Base-by-base conservation (phyloP, 2,113 vertebrate genomes). In the Ptilorrhoa leucosticta region DNA sequence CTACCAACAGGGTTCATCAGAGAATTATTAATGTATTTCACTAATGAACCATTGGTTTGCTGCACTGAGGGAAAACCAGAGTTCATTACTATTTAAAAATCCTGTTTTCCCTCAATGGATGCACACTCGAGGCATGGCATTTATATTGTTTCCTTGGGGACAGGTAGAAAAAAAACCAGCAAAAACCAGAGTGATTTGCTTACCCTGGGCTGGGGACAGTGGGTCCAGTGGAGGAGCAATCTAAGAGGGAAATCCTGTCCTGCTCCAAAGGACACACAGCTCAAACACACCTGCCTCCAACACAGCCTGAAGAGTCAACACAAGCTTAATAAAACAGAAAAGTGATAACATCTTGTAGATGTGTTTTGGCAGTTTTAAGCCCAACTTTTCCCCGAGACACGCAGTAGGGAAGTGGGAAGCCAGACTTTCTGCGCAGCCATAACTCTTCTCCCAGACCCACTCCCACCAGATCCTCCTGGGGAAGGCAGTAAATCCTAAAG, bases 21-120 rank as follows among this genome's bases (percentile, higher is more conserved):
- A 77, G 35, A 87, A 95, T 94, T 92, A 90, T 77, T 88, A 94
- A 94, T 35, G 33, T 19, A 42, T 82, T 87, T 64, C 50, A 21
- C 68, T 88, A 72, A 88, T 79, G 79, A 97, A 83, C 87, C 66
- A 30, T n/a, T 75, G 44, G 68, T 39, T 94, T 73, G 64, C 47
- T 83, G 83, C 82, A 58, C 65, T 51, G 30, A 80, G 70, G 87
- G 63, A 80, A 93, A 95, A 73, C 45, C 76, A 44, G 73, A 50
- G 65, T 37, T 84, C 78, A 58, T n/a, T 69, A 12, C 79, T 90
- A 35, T 61, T 93, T 89, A 76, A 84, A 94, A 94, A 89, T 30
- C 77, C 79, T 13, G 0, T 81, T 87, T 85, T 26, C 80, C 83
- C 84, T 90, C 76, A 44, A n/a, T 15, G 73, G 85, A 69, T 21